phyloP scores from a whole-genome alignment of 2,113 vertebrate species.

The Melanocharis versteri region DNA sequence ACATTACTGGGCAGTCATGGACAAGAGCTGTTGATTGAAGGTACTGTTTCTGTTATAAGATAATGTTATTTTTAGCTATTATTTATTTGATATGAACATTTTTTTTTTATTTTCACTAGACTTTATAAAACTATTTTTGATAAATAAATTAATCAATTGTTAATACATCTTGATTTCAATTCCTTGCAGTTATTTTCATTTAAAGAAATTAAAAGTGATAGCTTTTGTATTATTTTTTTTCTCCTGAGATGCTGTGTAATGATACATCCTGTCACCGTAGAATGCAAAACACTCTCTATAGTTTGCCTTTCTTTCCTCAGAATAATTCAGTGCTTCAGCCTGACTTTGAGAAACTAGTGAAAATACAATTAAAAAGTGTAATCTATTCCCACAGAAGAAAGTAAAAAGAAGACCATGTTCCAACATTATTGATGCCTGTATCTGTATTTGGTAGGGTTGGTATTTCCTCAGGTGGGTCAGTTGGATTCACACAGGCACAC shows the following conservation, averaged over 20 bases:
- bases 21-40: constrained; percentile 98
- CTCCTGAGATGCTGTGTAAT: not conserved
- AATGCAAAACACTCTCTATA: not conserved
- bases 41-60: constrained; percentile 79
- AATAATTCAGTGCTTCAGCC: not conserved
- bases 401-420: not conserved
- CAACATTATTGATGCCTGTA: not conserved
- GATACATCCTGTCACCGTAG: not conserved
- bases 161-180: not conserved
- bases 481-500: not conserved
- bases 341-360: not conserved
- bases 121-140: not conserved
- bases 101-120: not conserved
- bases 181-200: not conserved
- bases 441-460: not conserved
- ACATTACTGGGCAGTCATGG: constrained; percentile 96
- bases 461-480: not conserved
- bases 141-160: not conserved
- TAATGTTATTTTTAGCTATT: constrained; percentile 7
- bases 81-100: not conserved
- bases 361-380: not conserved
- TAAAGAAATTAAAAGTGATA: not conserved
- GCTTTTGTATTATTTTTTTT: not conserved
- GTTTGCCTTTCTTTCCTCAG: not conserved
- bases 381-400: not conserved